Conservation (phyloP, 2,797 vertebrate species). For the Phyllotis vaccarum region DNA sequence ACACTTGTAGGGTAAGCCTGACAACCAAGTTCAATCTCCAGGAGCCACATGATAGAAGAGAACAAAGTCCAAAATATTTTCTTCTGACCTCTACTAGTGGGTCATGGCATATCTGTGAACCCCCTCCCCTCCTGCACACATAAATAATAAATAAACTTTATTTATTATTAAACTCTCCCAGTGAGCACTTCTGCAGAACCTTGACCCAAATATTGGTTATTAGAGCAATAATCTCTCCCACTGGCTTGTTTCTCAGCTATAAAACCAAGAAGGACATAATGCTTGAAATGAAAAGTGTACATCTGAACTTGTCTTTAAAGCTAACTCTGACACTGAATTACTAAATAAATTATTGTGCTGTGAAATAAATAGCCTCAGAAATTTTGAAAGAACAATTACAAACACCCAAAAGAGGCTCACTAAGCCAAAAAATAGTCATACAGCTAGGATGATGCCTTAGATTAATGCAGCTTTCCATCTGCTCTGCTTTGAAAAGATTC, state of each 20-base stretch:
- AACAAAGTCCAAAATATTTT: background rate
- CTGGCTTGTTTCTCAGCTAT: background rate
- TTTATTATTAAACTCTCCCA: no score
- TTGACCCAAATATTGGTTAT: background rate
- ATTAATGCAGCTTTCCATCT: conserved; percentile 69
- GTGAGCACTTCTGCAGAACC: background rate
- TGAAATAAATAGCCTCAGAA: conserved; percentile 13
- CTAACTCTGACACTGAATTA: conserved; percentile 30
- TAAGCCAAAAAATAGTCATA: conserved; percentile 54
- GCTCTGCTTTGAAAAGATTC: conserved; percentile 68
- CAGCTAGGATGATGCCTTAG: conserved; percentile 3
- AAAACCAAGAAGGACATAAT: background rate
- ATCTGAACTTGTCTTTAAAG: conserved; percentile 35
- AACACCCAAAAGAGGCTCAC: conserved; percentile 51
- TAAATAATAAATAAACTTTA: background rate
- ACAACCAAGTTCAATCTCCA: background rate
- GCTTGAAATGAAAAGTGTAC: background rate
- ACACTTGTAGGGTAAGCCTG: background rate
- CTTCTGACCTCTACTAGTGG: background rate
- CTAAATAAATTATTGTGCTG: conserved; percentile 48
- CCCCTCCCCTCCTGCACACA: no score
- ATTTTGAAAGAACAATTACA: conserved; percentile 26
- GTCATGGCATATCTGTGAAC: background rate
- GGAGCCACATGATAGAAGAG: background rate
- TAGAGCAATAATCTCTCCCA: background rate